Evolutionary conservation across 2,888 invertebrate species (phyloP), one percentile per base, ranked within the genome.

Genomic region (Cordilura impudica): DNA sequence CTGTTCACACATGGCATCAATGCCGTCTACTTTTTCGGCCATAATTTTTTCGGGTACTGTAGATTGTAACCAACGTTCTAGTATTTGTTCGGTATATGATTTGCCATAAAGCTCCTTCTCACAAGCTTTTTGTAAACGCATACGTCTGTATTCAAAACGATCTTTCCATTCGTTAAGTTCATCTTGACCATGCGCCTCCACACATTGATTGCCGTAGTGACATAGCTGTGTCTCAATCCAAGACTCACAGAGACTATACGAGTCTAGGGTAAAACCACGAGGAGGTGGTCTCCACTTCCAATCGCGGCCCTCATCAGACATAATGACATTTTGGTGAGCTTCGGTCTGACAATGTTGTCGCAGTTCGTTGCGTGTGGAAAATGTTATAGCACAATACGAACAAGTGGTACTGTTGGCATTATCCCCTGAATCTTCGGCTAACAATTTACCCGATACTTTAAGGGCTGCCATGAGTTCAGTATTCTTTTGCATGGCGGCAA

Each of bases 91-190:
- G 10, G 90, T 91, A 78, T 90, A 91, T 16, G 90, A 90, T 82
- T 91, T 91, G 65, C 94, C 94, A 86, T 93, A 93, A n/a, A 93
- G 89, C 86, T 93, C 92, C 84, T 93, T 93, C 82, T 94, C 94
- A 84, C 92, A 92, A 5, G 94, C 94, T 82, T 92, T 90, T 85
- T 93, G 91, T 72, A 93, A 86, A 82, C 92, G 92, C 92, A 92
- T 93, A 82, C 91, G 90, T 18, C 94, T 90, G 85, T 94, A 93
- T 82, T 93, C 93, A 86, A 94, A 94, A 71, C 94, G 89, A 82
- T 93, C 93, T 83, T 93, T 92, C 95, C 95, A 95, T 87, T 95
- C 95, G 21, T 91, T 91, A 7, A 95, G 88, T 87, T 95, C 95
- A 56, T 93, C 93, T 19, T 91, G 88, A 1, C 94, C 94, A 85